Conservation (phyloP, 2,797 vertebrate species). For the Gambusia yucatana region DNA sequence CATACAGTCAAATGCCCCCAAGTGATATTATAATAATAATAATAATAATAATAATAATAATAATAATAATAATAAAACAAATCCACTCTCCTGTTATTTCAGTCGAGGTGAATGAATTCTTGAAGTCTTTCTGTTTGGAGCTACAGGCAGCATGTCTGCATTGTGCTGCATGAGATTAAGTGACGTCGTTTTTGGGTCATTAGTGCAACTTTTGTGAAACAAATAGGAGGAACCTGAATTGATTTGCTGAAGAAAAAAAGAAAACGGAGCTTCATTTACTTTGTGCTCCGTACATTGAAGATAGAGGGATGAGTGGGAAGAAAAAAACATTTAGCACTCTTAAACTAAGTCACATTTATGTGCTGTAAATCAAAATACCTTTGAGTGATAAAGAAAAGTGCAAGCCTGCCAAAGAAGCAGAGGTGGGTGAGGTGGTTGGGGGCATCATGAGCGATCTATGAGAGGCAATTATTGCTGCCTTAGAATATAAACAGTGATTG, state of each 20-base stretch:
- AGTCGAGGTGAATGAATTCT: not conserved
- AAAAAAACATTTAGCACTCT: not conserved
- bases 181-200: not conserved
- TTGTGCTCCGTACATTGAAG: not conserved
- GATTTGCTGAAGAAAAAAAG: not conserved
- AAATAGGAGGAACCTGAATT: not conserved
- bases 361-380: not conserved
- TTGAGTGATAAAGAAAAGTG: not conserved
- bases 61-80: not conserved
- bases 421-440: not conserved
- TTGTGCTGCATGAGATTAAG: not conserved
- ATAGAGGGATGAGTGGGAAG: not conserved
- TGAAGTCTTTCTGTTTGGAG: not conserved
- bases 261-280: not conserved
- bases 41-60: not conserved
- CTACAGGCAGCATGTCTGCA: not conserved
- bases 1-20: not conserved
- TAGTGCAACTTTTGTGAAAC: not conserved
- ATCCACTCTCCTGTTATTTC: not conserved
- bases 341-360: not conserved
- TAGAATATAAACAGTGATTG: not conserved
- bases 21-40: not conserved
- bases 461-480: not conserved
- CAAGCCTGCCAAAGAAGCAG: not conserved
- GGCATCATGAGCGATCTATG: not conserved